Evolutionary conservation across 2,113 vertebrate genomes (phyloP).

Genomic region (Mustela nigripes): DNA sequence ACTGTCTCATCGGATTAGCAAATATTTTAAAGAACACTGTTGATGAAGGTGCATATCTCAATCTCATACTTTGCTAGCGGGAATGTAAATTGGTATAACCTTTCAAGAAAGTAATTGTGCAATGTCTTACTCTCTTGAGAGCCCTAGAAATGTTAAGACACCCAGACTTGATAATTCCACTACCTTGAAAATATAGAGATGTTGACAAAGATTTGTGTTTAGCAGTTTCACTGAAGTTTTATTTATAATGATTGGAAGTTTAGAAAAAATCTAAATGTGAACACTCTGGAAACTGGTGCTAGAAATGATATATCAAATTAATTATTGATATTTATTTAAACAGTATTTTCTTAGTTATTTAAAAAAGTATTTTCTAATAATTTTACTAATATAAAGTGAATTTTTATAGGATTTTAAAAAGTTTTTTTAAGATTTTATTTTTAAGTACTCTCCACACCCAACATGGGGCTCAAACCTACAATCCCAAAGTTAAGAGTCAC

Average conservation of each 20-base stretch:
- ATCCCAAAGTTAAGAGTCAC: not conserved
- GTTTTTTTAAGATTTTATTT: not conserved
- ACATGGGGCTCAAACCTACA: not conserved
- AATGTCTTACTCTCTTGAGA: not conserved
- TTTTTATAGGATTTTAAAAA: not conserved
- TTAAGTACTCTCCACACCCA: not conserved
- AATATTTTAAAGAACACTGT: conserved; percentile 10
- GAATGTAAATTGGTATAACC: not conserved
- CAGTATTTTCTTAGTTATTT: not conserved
- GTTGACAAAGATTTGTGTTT: not conserved
- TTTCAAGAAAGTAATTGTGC: not conserved
- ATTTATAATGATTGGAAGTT: conserved; percentile 18
- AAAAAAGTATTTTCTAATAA: conserved; percentile 33
- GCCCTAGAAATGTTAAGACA: not conserved
- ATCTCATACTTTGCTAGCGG: not conserved
- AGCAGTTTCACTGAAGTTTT: conserved; percentile 8
- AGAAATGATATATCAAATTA: not conserved
- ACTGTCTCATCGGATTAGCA: not conserved
- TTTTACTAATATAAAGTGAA: conserved; percentile 8
- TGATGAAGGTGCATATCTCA: not conserved
- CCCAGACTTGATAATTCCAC: not conserved
- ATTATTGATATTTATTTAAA: not conserved
- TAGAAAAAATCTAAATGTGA: not conserved
- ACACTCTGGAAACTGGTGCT: not conserved
- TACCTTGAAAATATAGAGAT: not conserved